These are phyloP conservation scores for Portunus trituberculatus DNA, from an alignment of 1,140 invertebrate genomes.

Conservation along the genomic window DNA sequence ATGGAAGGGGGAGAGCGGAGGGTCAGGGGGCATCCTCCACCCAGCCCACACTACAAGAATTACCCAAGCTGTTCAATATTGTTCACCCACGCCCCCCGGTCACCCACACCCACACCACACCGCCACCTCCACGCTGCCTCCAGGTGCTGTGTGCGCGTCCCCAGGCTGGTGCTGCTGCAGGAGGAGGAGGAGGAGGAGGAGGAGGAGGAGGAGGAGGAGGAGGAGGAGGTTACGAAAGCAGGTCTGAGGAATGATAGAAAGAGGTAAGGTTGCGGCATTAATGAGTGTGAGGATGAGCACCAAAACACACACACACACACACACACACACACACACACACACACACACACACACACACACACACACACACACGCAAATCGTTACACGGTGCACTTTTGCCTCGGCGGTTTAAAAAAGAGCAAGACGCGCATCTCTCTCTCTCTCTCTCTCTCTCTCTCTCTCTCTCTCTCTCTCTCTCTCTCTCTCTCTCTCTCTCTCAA, in stretches of 20 bases:
- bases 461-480: constrained; percentile 51
- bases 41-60: too few species aligned
- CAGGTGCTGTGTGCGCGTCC: too few species aligned
- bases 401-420: not conserved
- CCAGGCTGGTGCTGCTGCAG: too few species aligned
- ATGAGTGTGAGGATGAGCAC: not conserved
- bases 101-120: too few species aligned
- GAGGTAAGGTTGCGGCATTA: not conserved
- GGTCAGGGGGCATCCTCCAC: too few species aligned
- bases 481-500: constrained; percentile 24
- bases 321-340: constrained; percentile 20
- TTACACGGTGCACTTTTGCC: not conserved
- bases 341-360: constrained; percentile 7
- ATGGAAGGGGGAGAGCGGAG: not conserved
- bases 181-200: too few species aligned
- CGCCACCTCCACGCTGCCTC: too few species aligned
- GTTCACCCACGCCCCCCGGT: too few species aligned
- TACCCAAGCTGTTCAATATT: too few species aligned
- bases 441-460: constrained; percentile 27
- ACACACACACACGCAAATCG: not conserved
- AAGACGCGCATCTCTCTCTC: not conserved
- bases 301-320: not conserved
- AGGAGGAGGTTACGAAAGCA: too few species aligned
- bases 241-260: not conserved
- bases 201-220: too few species aligned